These are phyloP conservation scores for Coranthus polyacanthus DNA, from an alignment of 2,797 vertebrate species.

Conservation along the genomic window DNA sequence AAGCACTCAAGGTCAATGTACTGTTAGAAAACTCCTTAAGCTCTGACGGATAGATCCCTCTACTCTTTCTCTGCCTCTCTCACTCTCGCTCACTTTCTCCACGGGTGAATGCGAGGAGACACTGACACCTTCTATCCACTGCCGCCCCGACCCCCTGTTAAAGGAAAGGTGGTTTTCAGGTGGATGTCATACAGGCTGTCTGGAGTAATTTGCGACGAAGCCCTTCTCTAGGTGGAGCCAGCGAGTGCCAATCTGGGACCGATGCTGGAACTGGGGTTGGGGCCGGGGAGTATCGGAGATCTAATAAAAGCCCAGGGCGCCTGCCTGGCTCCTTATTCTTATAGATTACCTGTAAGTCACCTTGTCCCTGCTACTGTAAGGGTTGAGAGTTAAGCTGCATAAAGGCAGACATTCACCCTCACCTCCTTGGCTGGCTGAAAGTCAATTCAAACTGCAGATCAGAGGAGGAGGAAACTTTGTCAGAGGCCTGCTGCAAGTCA, in stretches of 20 bases:
- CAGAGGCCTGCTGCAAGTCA: slow-evolving; percentile 58
- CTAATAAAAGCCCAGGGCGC: slow-evolving; percentile 86
- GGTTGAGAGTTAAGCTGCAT: slow-evolving; percentile 81
- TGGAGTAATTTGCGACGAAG: slow-evolving; percentile 79
- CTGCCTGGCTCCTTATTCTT: slow-evolving; percentile 86
- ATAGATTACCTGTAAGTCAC: slow-evolving; percentile 89
- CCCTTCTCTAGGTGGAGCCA: slow-evolving; percentile 76
- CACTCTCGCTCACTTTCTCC: slow-evolving; percentile 75
- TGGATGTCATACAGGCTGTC: slow-evolving; percentile 82
- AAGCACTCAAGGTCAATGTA: slow-evolving; percentile 99
- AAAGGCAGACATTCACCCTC: slow-evolving; percentile 80
- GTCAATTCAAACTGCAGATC: slow-evolving; percentile 77
- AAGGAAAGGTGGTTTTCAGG: slow-evolving; percentile 82
- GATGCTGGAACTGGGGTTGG: slow-evolving; percentile 73
- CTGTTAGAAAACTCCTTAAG: slow-evolving; percentile 98
- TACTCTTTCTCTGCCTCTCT: slow-evolving; percentile 53
- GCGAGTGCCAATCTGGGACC: slow-evolving; percentile 77
- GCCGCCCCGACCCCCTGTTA: slow-evolving; percentile 78
- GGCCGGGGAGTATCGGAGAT: slow-evolving; percentile 84
- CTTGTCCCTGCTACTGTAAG: slow-evolving; percentile 85
- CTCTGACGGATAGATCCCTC: slow-evolving; percentile 93
- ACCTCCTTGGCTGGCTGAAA: slow-evolving; percentile 75
- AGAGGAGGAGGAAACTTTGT: slow-evolving; percentile 65
- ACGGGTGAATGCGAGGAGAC: slow-evolving; percentile 89
- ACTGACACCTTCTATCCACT: slow-evolving; percentile 88